Conservation (phyloP, 2,797 vertebrate genomes). For the Natrix natrix region DNA sequence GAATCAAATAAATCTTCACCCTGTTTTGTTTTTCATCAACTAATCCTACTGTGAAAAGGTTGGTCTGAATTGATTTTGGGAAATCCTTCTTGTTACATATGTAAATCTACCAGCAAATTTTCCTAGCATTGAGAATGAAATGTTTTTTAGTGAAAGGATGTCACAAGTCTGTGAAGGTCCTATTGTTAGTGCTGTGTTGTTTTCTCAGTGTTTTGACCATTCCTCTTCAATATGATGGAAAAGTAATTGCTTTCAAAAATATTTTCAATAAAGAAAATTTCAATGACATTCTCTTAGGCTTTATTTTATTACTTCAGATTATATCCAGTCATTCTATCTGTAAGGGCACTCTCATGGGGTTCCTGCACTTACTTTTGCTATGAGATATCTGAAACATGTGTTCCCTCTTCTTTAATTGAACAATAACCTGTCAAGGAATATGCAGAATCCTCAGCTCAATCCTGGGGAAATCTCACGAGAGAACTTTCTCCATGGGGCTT, state of each 20-base stretch:
- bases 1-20: constrained; percentile 18
- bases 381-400: background rate
- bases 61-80: constrained; percentile 10
- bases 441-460: background rate
- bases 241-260: constrained; percentile 8
- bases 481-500: background rate
- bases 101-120: constrained; percentile 19
- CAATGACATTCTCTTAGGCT: constrained; percentile 31
- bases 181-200: constrained; percentile 12
- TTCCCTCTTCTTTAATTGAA: constrained; percentile 2
- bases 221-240: background rate
- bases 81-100: background rate
- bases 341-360: background rate
- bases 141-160: constrained; percentile 47
- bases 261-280: constrained; percentile 24
- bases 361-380: background rate
- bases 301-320: background rate
- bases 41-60: background rate
- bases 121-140: constrained; percentile 29
- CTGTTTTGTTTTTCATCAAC: background rate
- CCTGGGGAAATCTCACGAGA: background rate
- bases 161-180: constrained; percentile 44
- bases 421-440: constrained; percentile 9
- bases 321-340: background rate
- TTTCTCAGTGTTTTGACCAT: background rate